These are phyloP conservation scores for Drosophila basisetae DNA, from an alignment of 2,888 invertebrate species.

Conservation along the genomic window DNA sequence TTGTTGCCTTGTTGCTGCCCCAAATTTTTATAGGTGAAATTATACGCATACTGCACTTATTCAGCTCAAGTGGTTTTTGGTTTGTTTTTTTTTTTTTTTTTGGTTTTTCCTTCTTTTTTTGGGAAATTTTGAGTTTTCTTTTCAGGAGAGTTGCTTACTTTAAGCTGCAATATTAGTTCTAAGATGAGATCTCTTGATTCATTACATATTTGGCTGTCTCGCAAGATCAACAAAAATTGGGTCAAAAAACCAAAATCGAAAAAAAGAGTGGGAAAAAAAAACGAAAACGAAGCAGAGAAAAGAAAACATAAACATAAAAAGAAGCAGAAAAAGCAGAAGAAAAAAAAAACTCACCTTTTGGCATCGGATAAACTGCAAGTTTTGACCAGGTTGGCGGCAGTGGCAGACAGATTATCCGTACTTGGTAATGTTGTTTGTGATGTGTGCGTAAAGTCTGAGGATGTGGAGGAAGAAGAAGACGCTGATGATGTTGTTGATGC, in stretches of 20 bases:
- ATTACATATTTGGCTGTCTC: slow-evolving; percentile 5
- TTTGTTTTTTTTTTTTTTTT: slow-evolving; percentile 31
- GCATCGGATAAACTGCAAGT: slow-evolving; percentile 79
- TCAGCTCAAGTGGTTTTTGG: slow-evolving; percentile 38
- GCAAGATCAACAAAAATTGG: slow-evolving; percentile 32
- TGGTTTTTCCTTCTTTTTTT: neutral
- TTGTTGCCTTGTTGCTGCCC: slow-evolving; percentile 42
- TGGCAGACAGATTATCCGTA: slow-evolving; percentile 74
- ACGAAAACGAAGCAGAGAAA: slow-evolving; percentile 1
- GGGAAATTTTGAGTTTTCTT: neutral
- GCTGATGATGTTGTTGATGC: slow-evolving; percentile 47
- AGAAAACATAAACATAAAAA: slow-evolving; percentile 42
- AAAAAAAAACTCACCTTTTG: slow-evolving; percentile 77
- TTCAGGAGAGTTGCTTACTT: slow-evolving; percentile 9
- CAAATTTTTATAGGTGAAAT: slow-evolving; percentile 69
- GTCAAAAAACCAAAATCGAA: slow-evolving; percentile 27
- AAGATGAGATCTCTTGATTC: slow-evolving; percentile 24
- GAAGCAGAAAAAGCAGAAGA: neutral
- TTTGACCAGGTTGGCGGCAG: slow-evolving; percentile 79
- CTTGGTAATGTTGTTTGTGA: slow-evolving; percentile 77
- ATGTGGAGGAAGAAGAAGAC: slow-evolving; percentile 59
- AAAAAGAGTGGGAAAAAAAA: slow-evolving; percentile 22
- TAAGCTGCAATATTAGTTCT: slow-evolving; percentile 46
- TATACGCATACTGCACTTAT: slow-evolving; percentile 57
- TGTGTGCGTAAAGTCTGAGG: slow-evolving; percentile 76